These are phyloP conservation scores for Drosophila prolongata DNA, from an alignment of 2,888 invertebrate species.

Conservation along the genomic window DNA sequence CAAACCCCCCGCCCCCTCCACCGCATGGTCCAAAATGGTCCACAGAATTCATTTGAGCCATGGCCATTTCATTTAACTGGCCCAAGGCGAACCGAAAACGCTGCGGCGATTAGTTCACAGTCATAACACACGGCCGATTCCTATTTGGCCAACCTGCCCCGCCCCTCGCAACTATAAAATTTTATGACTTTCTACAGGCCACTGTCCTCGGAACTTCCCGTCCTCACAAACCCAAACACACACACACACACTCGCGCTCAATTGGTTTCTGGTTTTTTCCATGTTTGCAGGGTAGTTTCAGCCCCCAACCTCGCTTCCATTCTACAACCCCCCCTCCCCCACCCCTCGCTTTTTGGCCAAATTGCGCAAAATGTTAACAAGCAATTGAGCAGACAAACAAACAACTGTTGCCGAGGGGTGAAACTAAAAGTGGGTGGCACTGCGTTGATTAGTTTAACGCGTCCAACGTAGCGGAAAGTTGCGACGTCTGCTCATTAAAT, in stretches of 20 bases:
- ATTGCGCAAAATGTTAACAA: slow-evolving; percentile 79
- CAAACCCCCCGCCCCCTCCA: background rate
- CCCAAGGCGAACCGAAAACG: slow-evolving; percentile 62
- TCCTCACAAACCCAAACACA: slow-evolving; percentile 20
- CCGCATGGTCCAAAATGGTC: background rate
- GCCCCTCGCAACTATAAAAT: slow-evolving; percentile 70
- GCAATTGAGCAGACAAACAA: slow-evolving; percentile 80
- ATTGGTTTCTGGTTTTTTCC: slow-evolving; percentile 75
- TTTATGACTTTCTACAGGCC: slow-evolving; percentile 70
- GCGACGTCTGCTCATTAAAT: slow-evolving; percentile 76
- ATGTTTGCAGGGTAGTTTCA: slow-evolving; percentile 75
- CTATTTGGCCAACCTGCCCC: slow-evolving; percentile 7
- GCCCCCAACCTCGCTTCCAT: slow-evolving; percentile 5
- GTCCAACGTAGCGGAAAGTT: slow-evolving; percentile 75
- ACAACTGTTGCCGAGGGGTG: slow-evolving; percentile 59
- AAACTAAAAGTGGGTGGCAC: slow-evolving; percentile 6
- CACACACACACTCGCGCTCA: slow-evolving; percentile 57
- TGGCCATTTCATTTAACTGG: slow-evolving; percentile 75
- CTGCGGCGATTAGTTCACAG: slow-evolving; percentile 77
- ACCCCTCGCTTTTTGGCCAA: slow-evolving; percentile 58
- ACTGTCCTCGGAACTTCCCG: slow-evolving; percentile 20
- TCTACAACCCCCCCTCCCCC: background rate
- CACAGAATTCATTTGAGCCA: slow-evolving; percentile 35
- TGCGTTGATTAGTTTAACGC: slow-evolving; percentile 77
- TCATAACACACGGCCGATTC: slow-evolving; percentile 66